phyloP scores from a whole-genome alignment of 2,113 vertebrate genomes.

The Maccullochella peelii region DNA sequence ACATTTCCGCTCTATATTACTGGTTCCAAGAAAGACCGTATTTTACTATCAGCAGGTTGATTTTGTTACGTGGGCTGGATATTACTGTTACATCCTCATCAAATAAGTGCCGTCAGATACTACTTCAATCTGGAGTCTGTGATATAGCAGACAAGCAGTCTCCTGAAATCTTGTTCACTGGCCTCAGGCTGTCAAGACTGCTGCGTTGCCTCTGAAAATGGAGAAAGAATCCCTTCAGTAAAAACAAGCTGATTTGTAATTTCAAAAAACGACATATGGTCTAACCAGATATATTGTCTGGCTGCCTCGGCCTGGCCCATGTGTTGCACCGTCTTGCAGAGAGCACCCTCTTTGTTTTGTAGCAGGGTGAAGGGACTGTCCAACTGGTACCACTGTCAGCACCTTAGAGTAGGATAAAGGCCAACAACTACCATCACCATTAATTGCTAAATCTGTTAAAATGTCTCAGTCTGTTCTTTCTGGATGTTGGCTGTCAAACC shows the following conservation, averaged over 20 bases:
- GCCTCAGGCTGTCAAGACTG: neutral
- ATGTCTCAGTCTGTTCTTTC: too few relatives aligned
- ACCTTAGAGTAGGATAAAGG: constrained; percentile 39
- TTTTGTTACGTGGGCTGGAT: too few relatives aligned
- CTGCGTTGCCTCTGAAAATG: neutral
- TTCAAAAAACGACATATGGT: too few relatives aligned
- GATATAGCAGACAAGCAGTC: neutral
- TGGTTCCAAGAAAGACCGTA: neutral
- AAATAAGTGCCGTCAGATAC: too few relatives aligned
- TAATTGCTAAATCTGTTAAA: too few relatives aligned
- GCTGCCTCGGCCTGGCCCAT: constrained; percentile 50
- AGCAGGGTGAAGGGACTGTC: constrained; percentile 62
- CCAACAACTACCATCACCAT: neutral
- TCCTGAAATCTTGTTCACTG: neutral
- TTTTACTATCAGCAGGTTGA: neutral
- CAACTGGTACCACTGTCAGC: constrained; percentile 58
- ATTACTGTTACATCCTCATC: too few relatives aligned
- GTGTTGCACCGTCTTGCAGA: constrained; percentile 73
- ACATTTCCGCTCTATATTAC: neutral
- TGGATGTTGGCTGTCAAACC: too few relatives aligned
- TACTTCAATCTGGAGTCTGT: neutral
- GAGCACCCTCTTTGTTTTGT: constrained; percentile 56
- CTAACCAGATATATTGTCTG: too few relatives aligned
- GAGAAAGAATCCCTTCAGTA: neutral
- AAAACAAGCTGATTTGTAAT: neutral